These are phyloP conservation scores for Leptinotarsa haldemani DNA, from an alignment of 2,888 invertebrate genomes.

Conservation along the genomic window DNA sequence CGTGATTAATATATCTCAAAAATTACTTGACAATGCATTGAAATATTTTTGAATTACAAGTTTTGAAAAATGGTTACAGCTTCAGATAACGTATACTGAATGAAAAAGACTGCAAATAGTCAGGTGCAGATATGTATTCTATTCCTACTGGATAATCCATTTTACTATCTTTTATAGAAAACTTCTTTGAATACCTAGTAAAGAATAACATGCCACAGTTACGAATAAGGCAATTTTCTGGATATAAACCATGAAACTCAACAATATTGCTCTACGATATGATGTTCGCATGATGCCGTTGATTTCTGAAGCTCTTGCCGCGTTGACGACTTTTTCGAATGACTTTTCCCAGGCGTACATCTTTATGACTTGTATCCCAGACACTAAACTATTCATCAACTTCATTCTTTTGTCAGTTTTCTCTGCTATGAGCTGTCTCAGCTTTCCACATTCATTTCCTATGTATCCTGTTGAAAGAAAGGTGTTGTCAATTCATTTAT, in stretches of 20 bases:
- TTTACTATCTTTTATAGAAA: too few relatives aligned
- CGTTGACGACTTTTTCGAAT: slow-evolving; percentile 73
- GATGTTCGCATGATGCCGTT: slow-evolving; percentile 70
- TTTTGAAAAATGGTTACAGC: too few relatives aligned
- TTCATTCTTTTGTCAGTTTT: background rate
- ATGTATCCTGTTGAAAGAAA: background rate
- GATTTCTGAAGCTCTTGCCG: slow-evolving; percentile 76
- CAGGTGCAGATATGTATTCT: too few relatives aligned
- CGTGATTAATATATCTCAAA: too few relatives aligned
- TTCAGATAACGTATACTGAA: too few relatives aligned
- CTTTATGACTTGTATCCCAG: slow-evolving; percentile 20
- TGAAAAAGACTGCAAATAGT: too few relatives aligned
- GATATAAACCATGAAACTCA: slow-evolving; percentile 79
- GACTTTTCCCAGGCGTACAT: slow-evolving; percentile 63
- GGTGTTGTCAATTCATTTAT: too few relatives aligned
- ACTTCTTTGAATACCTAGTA: too few relatives aligned
- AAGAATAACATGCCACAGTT: too few relatives aligned
- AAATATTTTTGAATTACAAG: too few relatives aligned
- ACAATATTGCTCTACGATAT: slow-evolving; percentile 74
- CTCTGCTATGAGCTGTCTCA: background rate
- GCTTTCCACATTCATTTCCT: background rate
- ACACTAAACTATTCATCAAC: background rate
- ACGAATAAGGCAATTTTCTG: slow-evolving; percentile 69
- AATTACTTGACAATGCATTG: too few relatives aligned
- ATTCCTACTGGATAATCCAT: too few relatives aligned